Evolutionary conservation across 2,113 vertebrate species (phyloP), one percentile per base, ranked within the genome.

Genomic region (Ammodytes marinus): DNA sequence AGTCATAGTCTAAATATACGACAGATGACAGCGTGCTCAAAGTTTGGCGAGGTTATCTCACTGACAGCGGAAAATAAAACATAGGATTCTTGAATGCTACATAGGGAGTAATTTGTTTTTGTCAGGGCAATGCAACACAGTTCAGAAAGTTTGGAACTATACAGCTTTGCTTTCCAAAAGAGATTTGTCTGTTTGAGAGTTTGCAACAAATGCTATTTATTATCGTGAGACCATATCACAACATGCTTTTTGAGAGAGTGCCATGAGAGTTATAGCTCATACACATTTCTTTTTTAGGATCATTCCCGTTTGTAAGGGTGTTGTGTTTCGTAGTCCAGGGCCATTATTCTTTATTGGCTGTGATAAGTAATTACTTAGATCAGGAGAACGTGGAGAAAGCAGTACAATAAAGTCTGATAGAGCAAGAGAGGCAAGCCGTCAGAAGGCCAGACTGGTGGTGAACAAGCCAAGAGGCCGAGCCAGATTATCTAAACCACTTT

Each of bases 1-100:
- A 91, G 74, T 90, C 84, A 88, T 14, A 40, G 52, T 69, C 61
- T 61, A 85, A 92, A 86, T 86, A 85, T 73, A 82, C 17, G 13
- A 40, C 63, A 64, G 64, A 85, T 69, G 84, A 83, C 59, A 42
- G 15, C n/a, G 11, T 54, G 43, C 73, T 42, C 68, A 72, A 54
- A 84, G 61, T 80, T 52, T 46, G 59, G 59, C 2, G 2, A 58
- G 71, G 77, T 85, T 89, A 89, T 91, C 85, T 66, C 0, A 1
- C 74, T 74, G 81, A 67, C 71, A 61, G 59, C 43, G 74, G 64
- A 88, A 92, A 80, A 86, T 83, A 83, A 81, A 79, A 69, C 66
- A 46, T 69, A 39, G 46, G 37, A 77, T 84, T 76, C 58, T 61
- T 67, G 75, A 86, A 79, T 75, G 74, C 79, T 57, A 59, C 79